Conservation (phyloP, 2,113 vertebrate species). For the Aegotheles bennettii region DNA sequence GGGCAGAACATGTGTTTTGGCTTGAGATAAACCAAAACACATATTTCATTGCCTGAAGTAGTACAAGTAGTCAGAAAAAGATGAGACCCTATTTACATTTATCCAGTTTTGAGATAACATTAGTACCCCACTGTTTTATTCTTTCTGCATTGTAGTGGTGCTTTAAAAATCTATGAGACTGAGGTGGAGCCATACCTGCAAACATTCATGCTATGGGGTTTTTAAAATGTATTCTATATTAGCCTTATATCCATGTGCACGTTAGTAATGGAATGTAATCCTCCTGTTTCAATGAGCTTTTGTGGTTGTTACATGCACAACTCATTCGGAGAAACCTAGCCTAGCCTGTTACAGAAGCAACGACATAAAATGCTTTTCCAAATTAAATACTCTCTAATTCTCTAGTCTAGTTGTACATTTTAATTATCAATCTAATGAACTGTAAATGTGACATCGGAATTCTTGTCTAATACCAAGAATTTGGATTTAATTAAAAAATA, state of each 20-base stretch:
- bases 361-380: background rate
- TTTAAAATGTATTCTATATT: background rate
- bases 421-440: constrained; percentile 53
- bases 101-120: background rate
- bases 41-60: background rate
- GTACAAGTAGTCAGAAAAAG: background rate
- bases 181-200: background rate
- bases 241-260: background rate
- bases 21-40: background rate
- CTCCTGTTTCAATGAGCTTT: background rate
- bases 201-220: background rate
- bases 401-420: constrained; percentile 7
- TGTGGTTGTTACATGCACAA: background rate
- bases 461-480: constrained; percentile 5
- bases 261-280: background rate
- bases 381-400: constrained; percentile 40
- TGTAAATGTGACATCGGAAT: constrained; percentile 40
- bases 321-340: background rate
- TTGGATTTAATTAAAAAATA: constrained; percentile 44
- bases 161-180: background rate
- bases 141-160: background rate
- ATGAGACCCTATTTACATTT: background rate
- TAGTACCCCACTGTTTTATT: background rate
- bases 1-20: background rate
- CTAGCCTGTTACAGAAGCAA: background rate